Evolutionary conservation across 2,113 vertebrate species (phyloP), one percentile per base, ranked within the genome.

Genomic region (Apus apus): DNA sequence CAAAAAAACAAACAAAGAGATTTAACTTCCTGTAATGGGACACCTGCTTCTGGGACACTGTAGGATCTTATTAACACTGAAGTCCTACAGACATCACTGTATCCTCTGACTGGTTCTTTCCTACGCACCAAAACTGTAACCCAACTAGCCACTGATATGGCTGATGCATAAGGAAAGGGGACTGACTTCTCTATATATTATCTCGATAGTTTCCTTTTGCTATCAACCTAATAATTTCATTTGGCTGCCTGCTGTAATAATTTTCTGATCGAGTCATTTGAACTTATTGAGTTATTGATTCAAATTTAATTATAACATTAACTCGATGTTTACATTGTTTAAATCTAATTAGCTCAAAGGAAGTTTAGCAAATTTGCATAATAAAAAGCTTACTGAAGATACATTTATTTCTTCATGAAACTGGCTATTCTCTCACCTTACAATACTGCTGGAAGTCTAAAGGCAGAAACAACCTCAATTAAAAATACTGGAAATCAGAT

Each of bases 261-360:
- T 94, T 90, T 90, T 72, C 71, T 85, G 54, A 94, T 87, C 0
- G 21, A 94, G 54, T 90, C 40, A 83, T 88, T 83, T 93, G 71
- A 79, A 93, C 36, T 70, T 79, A 72, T 3, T 64, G 78, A 87
- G 45, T 81, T 95, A 94, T 85, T 94, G 94, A 94, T 94, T 91
- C 40, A 76, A 83, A 88, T 87, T 85, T 94, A 90, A 82, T 91
- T 79, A 54, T 76, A 90, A 79, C 66, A 85, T 88, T 93, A 82
- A 57, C 36, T 79, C 40, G 30, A 73, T 92, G 27, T 65, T 94
- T 90, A 80, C 27, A 70, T 61, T 93, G 58, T 80, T 92, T 61
- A 85, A 72, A 67, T 78, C 70, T 65, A 87, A 90, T 90, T 79
- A 90, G 62, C 54, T 79, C 45, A 23, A 64, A 74, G 77, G 58